Base-by-base conservation (phyloP, 2,113 vertebrate species). In the Datnioides undecimradiatus region DNA sequence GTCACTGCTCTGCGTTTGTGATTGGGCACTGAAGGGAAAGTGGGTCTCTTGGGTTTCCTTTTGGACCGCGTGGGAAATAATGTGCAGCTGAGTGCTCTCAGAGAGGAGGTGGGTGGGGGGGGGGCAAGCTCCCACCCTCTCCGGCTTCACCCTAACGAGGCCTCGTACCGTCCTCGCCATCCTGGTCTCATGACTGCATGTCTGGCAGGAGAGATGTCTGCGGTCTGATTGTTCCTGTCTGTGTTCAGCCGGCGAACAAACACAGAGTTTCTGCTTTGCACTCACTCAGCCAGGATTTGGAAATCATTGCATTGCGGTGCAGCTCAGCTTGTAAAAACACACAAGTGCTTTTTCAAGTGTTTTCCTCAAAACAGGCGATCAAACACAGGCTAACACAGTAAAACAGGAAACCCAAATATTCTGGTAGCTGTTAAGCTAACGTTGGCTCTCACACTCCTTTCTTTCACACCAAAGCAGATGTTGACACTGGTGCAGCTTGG, bases 1-100 rank as follows among this genome's bases (percentile, higher is more conserved):
- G 43, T 55, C 51, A 41, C 40, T 13, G 43, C 36, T 73, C 33
- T 27, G 64, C 72, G 55, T 66, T 62, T 79, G 46, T 84, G 64
- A 76, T 64, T 80, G 86, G 84, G 43, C 68, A 65, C 48, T 71
- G 73, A 80, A 73, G 76, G 55, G 68, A 75, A 85, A 85, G 72
- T 80, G 75, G 86, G 82, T 81, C 88, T 90, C 64, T 5, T n/a
- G 72, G 72, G 40, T 62, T 67, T 85, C 84, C 69, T 69, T 48
- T 70, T 65, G 67, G 82, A 84, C 81, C 25, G 17, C 57, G 81
- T 51, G 58, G 75, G 73, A 63, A 64, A 73, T 82, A 79, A 87
- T 75, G 76, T 31, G 49, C 79, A 86, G 55, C 78, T 77, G 80
- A 82, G 63, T 60, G 71, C 81, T 71, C 80, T 74, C 73, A 74